These are phyloP conservation scores for Mormyrus hasselquistii DNA, from an alignment of 2,797 vertebrate species.

Conservation along the genomic window DNA sequence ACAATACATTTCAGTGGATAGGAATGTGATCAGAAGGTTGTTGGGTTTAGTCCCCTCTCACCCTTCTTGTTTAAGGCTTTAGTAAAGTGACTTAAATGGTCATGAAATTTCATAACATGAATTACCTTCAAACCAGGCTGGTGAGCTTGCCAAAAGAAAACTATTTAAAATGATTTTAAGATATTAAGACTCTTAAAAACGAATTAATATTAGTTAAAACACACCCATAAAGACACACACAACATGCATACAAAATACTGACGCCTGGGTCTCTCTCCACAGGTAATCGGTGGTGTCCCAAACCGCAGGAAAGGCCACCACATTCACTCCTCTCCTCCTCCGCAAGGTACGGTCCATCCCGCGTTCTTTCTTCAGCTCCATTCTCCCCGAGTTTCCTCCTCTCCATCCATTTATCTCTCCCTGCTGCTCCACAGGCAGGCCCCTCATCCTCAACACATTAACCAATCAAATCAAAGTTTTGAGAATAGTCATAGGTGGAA, in stretches of 20 bases:
- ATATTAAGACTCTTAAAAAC: background rate
- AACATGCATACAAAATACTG: constrained; percentile 37
- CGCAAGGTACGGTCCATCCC: background rate
- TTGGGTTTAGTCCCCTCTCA: background rate
- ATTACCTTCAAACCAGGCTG: background rate
- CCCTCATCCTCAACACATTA: constrained; percentile 43
- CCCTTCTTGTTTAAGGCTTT: background rate
- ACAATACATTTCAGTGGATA: background rate
- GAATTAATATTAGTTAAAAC: background rate
- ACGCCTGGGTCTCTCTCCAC: constrained; percentile 67
- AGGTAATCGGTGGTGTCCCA: constrained; percentile 54
- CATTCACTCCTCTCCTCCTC: constrained; percentile 5
- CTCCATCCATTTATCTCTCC: background rate
- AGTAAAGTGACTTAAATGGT: background rate
- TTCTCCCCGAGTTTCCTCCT: background rate
- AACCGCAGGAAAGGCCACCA: constrained; percentile 43
- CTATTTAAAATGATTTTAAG: background rate
- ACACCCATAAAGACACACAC: background rate
- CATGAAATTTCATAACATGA: background rate
- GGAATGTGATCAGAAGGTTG: background rate
- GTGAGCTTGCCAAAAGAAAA: background rate
- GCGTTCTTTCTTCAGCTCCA: background rate
- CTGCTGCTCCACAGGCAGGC: background rate
- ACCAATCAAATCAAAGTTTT: constrained; percentile 29
- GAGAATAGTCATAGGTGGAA: background rate